Evolutionary conservation across 2,797 vertebrate species (phyloP).

Genomic region (Alcedo atthis): DNA sequence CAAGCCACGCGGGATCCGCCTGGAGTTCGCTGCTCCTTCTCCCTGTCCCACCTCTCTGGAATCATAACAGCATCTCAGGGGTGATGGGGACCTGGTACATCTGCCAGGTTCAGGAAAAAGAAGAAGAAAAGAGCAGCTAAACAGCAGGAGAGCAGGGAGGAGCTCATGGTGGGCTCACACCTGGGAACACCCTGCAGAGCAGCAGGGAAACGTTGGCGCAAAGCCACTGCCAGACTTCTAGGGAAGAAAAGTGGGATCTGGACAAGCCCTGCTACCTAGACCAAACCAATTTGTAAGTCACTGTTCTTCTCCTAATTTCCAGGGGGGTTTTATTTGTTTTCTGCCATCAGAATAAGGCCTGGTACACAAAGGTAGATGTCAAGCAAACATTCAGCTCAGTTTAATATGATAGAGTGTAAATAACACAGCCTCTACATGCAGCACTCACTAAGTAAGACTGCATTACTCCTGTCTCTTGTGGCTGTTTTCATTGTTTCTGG

Average conservation of each 20-base stretch:
- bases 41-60: background rate
- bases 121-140: background rate
- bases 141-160: background rate
- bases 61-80: fast-evolving
- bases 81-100: background rate
- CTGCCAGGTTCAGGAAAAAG: background rate
- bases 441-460: constrained; percentile 39
- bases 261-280: background rate
- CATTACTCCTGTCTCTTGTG: constrained; percentile 40
- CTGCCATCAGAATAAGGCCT: constrained; percentile 39
- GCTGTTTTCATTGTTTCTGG: constrained; percentile 34
- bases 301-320: constrained; percentile 54
- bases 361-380: constrained; percentile 64
- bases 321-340: constrained; percentile 37
- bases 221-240: background rate
- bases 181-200: background rate
- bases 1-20: background rate
- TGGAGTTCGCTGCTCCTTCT: background rate
- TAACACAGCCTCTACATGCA: constrained; percentile 28
- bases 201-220: background rate
- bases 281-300: background rate
- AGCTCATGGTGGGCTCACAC: background rate
- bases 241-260: background rate
- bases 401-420: constrained; percentile 65
- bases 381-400: constrained; percentile 60